Conservation (phyloP, 2,888 invertebrate species). For the Callosobruchus maculatus region DNA sequence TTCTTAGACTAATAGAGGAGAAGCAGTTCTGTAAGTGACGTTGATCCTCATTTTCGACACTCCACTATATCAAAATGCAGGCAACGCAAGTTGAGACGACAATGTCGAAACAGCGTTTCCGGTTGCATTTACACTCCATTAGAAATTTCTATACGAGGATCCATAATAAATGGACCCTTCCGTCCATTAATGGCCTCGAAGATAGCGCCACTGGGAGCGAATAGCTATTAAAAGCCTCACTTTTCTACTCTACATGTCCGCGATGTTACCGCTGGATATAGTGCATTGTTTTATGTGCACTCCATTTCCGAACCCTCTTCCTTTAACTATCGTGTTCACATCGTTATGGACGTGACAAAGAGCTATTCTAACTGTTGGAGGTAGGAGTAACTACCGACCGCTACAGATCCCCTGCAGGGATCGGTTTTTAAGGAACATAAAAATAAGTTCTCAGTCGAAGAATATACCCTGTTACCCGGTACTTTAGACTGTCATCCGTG, state of each 20-base stretch:
- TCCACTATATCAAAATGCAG: not conserved
- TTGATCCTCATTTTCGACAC: too few relatives aligned
- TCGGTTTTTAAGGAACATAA: too few relatives aligned
- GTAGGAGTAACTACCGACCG: too few relatives aligned
- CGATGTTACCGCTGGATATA: not conserved
- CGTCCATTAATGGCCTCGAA: not conserved
- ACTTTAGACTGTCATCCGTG: too few relatives aligned
- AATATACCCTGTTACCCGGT: too few relatives aligned
- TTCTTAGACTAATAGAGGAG: too few relatives aligned
- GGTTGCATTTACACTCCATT: not conserved
- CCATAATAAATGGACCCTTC: not conserved
- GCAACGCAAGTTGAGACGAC: not conserved
- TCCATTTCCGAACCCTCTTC: not conserved
- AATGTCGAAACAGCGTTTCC: not conserved
- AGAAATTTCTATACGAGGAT: not conserved
- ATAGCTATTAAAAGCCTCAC: not conserved
- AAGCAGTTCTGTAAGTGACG: too few relatives aligned
- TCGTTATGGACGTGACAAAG: too few relatives aligned
- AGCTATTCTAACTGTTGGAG: too few relatives aligned
- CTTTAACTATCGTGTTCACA: too few relatives aligned
- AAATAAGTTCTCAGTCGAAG: too few relatives aligned
- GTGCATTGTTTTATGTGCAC: not conserved
- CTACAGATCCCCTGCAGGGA: too few relatives aligned
- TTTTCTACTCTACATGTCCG: not conserved
- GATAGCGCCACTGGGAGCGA: not conserved